Evolutionary conservation across 2,113 vertebrate genomes (phyloP).

Genomic region (Vulpes lagopus): DNA sequence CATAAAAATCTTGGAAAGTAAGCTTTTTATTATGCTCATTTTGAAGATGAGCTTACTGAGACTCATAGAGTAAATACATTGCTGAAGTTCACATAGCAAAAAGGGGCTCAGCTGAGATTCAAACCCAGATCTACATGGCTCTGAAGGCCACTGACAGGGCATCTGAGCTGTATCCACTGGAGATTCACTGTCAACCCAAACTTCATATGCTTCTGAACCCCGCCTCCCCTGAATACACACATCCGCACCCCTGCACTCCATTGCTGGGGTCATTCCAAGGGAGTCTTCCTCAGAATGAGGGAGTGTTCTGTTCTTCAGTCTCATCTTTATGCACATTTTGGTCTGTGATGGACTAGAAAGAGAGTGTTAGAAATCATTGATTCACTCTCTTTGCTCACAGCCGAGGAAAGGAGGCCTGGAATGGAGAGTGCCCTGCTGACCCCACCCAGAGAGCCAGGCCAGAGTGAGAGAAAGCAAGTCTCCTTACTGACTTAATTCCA

Average conservation of each 20-base stretch:
- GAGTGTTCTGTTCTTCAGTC: neutral
- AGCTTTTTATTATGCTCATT: neutral
- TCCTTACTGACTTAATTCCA: neutral
- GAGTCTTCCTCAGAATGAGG: neutral
- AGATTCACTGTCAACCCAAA: neutral
- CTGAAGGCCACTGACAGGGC: neutral
- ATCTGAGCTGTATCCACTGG: neutral
- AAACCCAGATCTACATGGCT: neutral
- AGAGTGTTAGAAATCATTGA: neutral
- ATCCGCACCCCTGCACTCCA: fast-evolving
- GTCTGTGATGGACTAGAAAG: neutral
- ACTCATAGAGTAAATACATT: neutral
- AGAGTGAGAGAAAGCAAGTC: neutral
- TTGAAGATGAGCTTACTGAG: neutral
- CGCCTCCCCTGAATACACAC: no score
- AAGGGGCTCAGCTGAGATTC: neutral
- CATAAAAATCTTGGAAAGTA: neutral
- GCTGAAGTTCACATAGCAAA: neutral
- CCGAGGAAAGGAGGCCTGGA: neutral
- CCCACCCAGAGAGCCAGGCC: neutral
- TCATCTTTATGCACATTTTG: neutral
- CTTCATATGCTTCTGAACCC: neutral
- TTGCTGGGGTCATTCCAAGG: fast-evolving
- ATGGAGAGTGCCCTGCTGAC: fast-evolving
- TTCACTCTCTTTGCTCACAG: neutral